Conservation (phyloP, 2,888 invertebrate species). For the Dione juno region DNA sequence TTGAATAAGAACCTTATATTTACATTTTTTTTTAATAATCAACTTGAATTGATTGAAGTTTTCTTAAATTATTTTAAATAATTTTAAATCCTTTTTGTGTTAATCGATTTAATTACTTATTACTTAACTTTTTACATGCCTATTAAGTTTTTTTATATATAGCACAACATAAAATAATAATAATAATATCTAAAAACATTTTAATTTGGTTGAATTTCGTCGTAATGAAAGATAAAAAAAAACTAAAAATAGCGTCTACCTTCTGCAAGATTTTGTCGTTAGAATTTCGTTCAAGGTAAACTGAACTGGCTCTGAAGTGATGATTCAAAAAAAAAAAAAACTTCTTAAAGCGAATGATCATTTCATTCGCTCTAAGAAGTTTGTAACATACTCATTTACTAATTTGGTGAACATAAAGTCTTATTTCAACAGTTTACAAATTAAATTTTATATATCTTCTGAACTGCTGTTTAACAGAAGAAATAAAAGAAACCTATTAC, state of each 20-base stretch:
- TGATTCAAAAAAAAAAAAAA: background rate
- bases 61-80: background rate
- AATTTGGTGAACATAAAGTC: no score
- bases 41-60: background rate
- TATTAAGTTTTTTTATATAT: no score
- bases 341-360: no score
- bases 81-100: background rate
- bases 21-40: background rate
- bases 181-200: background rate
- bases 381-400: no score
- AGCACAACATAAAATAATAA: background rate
- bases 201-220: background rate
- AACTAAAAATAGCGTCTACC: background rate
- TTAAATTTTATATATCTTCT: no score
- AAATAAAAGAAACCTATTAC: no score
- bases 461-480: no score
- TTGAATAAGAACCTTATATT: slow-evolving; percentile 6
- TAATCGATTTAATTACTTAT: no score
- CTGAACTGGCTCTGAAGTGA: background rate
- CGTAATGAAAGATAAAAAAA: background rate
- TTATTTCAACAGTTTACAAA: no score
- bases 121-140: no score
- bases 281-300: slow-evolving; percentile 9
- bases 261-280: background rate
- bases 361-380: background rate